Evolutionary conservation across 2,113 vertebrate species (phyloP).

Genomic region (Macaca nemestrina): DNA sequence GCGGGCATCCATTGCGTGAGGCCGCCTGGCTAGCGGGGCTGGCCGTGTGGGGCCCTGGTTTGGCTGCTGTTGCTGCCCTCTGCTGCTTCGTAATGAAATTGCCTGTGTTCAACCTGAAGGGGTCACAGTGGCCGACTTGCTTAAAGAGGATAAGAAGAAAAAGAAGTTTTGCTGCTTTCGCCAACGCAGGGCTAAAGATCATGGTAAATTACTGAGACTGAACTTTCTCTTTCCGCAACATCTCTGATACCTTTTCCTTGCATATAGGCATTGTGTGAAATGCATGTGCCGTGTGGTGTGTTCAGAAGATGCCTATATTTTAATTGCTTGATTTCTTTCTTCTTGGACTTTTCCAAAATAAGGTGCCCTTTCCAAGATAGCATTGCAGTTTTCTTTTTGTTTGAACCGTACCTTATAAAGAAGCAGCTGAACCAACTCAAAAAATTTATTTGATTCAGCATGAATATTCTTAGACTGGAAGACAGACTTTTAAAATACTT

Average conservation of each 20-base stretch:
- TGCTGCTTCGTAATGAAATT: slow-evolving; percentile 91
- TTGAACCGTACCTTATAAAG: slow-evolving; percentile 57
- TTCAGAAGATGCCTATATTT: slow-evolving; percentile 73
- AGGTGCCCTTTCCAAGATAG: slow-evolving; percentile 25
- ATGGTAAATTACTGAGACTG: slow-evolving; percentile 88
- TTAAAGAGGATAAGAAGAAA: slow-evolving; percentile 95
- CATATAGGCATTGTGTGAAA: background rate
- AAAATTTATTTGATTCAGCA: slow-evolving; percentile 56
- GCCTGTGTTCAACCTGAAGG: slow-evolving; percentile 93
- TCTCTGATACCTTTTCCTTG: slow-evolving; percentile 18
- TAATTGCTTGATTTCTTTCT: slow-evolving; percentile 76
- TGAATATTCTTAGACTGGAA: slow-evolving; percentile 58
- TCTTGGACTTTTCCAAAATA: slow-evolving; percentile 25
- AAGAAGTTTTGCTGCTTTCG: slow-evolving; percentile 96
- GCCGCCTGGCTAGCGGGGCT: rapidly evolving
- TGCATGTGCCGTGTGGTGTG: slow-evolving; percentile 67
- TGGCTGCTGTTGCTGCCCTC: slow-evolving; percentile 90
- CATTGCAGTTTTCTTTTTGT: slow-evolving; percentile 25
- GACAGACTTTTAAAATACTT: slow-evolving; percentile 50
- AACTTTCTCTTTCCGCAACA: slow-evolving; percentile 63
- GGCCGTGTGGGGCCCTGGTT: slow-evolving; percentile 2
- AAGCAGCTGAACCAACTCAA: slow-evolving; percentile 56
- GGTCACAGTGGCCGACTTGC: slow-evolving; percentile 96
- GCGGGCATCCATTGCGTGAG: rapidly evolving
- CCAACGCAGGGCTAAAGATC: slow-evolving; percentile 95